A percentile compares a stretch with the other conserved stretches of the same genome.
phyloP scores from a whole-genome alignment of 64 coral and sea anemone genomes.

The Montipora foliosa region DNA sequence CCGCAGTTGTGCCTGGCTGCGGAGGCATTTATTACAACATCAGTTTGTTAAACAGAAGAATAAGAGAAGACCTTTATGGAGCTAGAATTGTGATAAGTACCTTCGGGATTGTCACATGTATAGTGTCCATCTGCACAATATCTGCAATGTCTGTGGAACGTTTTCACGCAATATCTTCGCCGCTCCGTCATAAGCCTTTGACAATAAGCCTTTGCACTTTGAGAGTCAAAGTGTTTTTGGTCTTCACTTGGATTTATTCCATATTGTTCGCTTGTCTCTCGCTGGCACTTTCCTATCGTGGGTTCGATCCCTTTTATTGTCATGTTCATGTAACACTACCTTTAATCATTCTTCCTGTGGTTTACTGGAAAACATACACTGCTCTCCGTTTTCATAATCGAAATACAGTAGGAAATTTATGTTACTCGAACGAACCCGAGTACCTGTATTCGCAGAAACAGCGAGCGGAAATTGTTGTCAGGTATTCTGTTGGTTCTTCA shows the following conservation, averaged over 20 bases:
- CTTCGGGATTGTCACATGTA: not conserved
- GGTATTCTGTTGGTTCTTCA: conserved; percentile 21
- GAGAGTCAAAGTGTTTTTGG: not conserved
- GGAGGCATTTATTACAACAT: conserved; percentile 1
- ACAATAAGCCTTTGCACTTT: no score
- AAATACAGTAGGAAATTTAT: not conserved
- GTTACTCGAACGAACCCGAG: not conserved
- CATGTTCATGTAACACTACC: conserved; percentile 8
- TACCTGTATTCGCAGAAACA: not conserved
- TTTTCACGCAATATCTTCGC: not conserved
- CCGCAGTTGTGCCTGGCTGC: not conserved
- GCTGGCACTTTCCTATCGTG: not conserved
- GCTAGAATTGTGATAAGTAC: not conserved
- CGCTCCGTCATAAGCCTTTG: not conserved
- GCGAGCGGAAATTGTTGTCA: conserved; percentile 8
- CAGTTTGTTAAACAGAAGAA: not conserved
- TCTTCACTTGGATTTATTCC: not conserved
- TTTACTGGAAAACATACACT: conserved; percentile 34
- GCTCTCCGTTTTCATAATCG: conserved; percentile 7
- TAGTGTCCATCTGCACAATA: conserved; percentile 14
- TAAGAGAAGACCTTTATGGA: not conserved
- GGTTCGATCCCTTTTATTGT: not conserved
- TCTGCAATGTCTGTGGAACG: conserved; percentile 28
- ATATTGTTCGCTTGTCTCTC: not conserved
- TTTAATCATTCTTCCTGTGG: not conserved